Percentiles rank a stretch among this genome's conserved stretches.
These are phyloP conservation scores for Drosophila tani DNA, from an alignment of 1,140 invertebrate species.

Conservation along the genomic window DNA sequence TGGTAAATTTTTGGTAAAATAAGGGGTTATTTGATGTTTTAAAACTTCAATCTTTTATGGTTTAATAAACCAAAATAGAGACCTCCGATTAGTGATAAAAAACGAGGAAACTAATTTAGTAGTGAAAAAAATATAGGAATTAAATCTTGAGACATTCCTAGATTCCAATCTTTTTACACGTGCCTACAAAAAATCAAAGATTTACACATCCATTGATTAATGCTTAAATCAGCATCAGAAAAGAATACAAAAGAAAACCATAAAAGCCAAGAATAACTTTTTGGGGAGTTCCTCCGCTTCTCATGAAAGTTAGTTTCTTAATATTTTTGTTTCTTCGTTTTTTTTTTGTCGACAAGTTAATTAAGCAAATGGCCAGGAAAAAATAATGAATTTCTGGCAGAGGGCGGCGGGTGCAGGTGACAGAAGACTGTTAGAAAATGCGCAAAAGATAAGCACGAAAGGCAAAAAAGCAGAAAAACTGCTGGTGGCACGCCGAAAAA, in stretches of 20 bases:
- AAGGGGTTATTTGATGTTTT: not conserved
- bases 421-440: conserved; percentile 60
- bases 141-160: not conserved
- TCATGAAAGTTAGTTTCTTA: conserved; percentile 34
- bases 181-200: not conserved
- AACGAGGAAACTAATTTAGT: too few species aligned
- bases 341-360: conserved; percentile 63
- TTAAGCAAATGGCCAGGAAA: conserved; percentile 54
- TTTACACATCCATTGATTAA: conserved; percentile 34
- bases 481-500: conserved; percentile 68
- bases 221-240: conserved; percentile 24
- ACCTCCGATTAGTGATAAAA: not conserved
- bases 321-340: not conserved
- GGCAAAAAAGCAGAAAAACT: conserved; percentile 65
- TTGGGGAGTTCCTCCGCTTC: conserved; percentile 29
- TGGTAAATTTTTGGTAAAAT: not conserved
- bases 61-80: not conserved
- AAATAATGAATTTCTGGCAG: conserved; percentile 42
- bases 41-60: not conserved
- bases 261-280: conserved; percentile 30
- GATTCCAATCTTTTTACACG: conserved; percentile 20
- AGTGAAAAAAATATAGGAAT: not conserved
- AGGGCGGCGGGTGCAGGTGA: conserved; percentile 14
- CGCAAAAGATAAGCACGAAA: conserved; percentile 71
- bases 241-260: conserved; percentile 23